Evolutionary conservation across 2,797 vertebrate species (phyloP).

Genomic region (Catostomus latipinnis): DNA sequence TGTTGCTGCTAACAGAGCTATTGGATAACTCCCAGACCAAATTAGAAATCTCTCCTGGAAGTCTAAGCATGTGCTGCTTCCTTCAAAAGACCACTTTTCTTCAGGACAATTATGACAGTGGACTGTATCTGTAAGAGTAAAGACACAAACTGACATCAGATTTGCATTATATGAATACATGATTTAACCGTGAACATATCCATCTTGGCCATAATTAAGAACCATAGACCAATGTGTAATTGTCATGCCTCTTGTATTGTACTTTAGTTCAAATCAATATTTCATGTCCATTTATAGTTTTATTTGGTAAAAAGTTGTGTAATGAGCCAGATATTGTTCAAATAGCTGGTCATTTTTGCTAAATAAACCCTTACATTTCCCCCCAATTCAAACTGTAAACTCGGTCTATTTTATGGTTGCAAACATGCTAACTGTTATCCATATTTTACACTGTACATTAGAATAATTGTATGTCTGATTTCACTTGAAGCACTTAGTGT

Average conservation of each 20-base stretch:
- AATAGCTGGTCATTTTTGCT: too few species aligned
- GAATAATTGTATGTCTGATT: too few species aligned
- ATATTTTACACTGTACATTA: too few species aligned
- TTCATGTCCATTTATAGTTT: neutral
- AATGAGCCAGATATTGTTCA: too few species aligned
- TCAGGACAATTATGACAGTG: constrained; percentile 63
- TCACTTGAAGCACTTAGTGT: too few species aligned
- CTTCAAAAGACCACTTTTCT: constrained; percentile 57
- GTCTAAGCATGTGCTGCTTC: constrained; percentile 46
- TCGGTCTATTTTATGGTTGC: too few species aligned
- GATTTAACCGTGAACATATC: neutral
- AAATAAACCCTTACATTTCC: too few species aligned
- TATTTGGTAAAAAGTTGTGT: neutral
- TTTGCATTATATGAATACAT: neutral
- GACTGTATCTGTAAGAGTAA: constrained; percentile 57
- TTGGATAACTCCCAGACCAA: constrained; percentile 67
- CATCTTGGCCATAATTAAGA: too few species aligned
- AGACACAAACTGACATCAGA: neutral
- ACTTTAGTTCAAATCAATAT: neutral
- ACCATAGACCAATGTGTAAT: too few species aligned
- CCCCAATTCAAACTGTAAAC: too few species aligned
- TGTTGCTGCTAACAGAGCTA: constrained; percentile 62
- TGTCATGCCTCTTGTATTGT: neutral
- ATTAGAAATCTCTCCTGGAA: constrained; percentile 58
- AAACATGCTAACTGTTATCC: too few species aligned